Evolutionary conservation across 2,797 vertebrate genomes (phyloP).

Genomic region (Odontamblyopus lacepedii): DNA sequence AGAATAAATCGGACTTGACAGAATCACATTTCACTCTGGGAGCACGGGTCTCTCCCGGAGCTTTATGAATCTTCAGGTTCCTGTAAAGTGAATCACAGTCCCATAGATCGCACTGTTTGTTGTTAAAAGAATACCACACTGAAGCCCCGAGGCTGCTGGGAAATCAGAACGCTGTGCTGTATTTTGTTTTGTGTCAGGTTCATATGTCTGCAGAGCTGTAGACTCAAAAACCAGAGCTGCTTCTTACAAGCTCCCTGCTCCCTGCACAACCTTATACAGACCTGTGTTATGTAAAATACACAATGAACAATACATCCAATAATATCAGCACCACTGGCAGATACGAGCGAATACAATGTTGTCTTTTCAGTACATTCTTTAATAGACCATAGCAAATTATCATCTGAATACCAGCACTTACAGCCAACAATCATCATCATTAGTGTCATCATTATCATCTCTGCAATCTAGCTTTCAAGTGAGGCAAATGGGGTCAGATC

Average conservation of each 20-base stretch:
- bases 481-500: no score
- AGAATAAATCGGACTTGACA: constrained; percentile 8
- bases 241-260: neutral
- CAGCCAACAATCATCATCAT: no score
- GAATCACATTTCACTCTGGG: constrained; percentile 9
- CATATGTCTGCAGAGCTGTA: neutral
- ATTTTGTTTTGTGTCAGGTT: constrained; percentile 8
- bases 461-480: no score
- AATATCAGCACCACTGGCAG: no score
- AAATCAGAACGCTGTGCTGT: constrained; percentile 1
- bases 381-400: no score
- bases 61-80: constrained; percentile 13
- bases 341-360: neutral
- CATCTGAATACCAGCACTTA: no score
- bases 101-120: constrained; percentile 2
- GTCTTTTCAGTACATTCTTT: no score
- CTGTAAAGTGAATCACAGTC: constrained; percentile 13
- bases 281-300: no score
- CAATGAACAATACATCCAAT: no score
- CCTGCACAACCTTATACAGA: neutral
- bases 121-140: constrained; percentile 3
- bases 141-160: neutral
- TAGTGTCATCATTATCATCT: no score
- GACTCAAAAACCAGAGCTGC: neutral
- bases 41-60: constrained; percentile 1